Evolutionary conservation across 2,797 vertebrate species (phyloP), one percentile per base, ranked within the genome.

Genomic region (Gallinago stenura): DNA sequence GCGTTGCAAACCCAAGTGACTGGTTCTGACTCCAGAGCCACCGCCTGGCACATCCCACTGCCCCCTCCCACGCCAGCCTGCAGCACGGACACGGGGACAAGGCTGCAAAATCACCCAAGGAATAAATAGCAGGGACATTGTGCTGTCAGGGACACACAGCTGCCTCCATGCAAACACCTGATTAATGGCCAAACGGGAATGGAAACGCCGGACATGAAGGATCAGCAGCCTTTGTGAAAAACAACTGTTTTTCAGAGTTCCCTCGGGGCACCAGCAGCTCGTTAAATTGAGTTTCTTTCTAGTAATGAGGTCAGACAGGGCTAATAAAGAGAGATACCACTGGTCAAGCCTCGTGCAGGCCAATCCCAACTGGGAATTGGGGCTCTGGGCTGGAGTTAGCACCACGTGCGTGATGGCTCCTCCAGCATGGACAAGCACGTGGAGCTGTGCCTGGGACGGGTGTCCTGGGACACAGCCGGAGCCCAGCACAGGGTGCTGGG

Each of bases 261-360:
- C 89, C 95, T 45, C 7, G 20, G 93, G 95, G 89, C 95, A 89
- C 53, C 3, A 1, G 83, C 83, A 85, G 95, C 93, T 97, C 92
- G 68, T 95, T 96, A 96, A 79, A 92, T 54, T 71, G 87, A 94
- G 83, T 92, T 89, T 70, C 93, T 89, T 90, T 87, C 89, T 87
- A 90, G 89, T 95, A 96, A 97, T 97, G 95, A 96, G 96, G 95
- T 96, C 95, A 96, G 96, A 96, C 95, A 96, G 93, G 95, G 95
- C 92, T 97, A 96, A 97, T 96, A 93, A 96, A 96, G 93, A 96
- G 95, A 96, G 93, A 95, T 90, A 95, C 84, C 90, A 56, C 81
- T 26, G 92, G 94, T 82, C 86, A 77, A 53, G 88, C 4, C 93
- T 66, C 11, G 35, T 64, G 92, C 89, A 66, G 78, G 15, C 68